phyloP scores from a whole-genome alignment of 1,140 invertebrate genomes.

The Maniola jurtina region DNA sequence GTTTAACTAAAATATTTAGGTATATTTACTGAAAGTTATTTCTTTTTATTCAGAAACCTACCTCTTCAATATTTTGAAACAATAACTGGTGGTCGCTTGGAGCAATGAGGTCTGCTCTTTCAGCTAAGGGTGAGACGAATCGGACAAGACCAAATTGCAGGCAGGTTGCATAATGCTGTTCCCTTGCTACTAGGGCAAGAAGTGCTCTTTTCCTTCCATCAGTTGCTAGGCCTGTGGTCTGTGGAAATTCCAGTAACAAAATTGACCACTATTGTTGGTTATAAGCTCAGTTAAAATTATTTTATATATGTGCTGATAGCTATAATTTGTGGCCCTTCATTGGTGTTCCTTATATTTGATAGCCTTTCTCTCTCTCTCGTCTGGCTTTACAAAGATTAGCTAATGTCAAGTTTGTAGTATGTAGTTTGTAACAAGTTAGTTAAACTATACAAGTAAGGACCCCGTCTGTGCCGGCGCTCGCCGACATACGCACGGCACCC shows the following conservation, averaged over 20 bases:
- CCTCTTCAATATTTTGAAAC: slow-evolving; percentile 91
- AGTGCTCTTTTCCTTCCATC: slow-evolving; percentile 66
- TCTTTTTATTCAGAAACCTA: slow-evolving; percentile 43
- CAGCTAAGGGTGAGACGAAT: slow-evolving; percentile 85
- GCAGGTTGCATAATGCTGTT: slow-evolving; percentile 86
- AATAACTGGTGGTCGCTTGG: slow-evolving; percentile 86
- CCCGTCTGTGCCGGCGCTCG: no score
- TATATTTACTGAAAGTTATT: not conserved
- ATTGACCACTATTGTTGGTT: not conserved
- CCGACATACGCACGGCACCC: no score
- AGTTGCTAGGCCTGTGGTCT: slow-evolving; percentile 58
- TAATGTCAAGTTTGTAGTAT: no score
- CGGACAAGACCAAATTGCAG: slow-evolving; percentile 87
- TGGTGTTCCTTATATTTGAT: no score
- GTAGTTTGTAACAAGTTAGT: no score
- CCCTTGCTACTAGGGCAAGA: slow-evolving; percentile 76
- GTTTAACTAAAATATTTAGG: no score
- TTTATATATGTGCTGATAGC: not conserved
- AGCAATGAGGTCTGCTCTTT: slow-evolving; percentile 86
- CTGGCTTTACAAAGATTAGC: no score
- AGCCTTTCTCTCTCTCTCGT: no score
- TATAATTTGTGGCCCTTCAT: no score
- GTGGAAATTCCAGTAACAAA: slow-evolving; percentile 13
- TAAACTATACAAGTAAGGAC: no score
- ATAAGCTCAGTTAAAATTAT: not conserved